Evolutionary conservation across 2,797 vertebrate species (phyloP), one percentile per base, ranked within the genome.

Genomic region (Neosalanx taihuensis): DNA sequence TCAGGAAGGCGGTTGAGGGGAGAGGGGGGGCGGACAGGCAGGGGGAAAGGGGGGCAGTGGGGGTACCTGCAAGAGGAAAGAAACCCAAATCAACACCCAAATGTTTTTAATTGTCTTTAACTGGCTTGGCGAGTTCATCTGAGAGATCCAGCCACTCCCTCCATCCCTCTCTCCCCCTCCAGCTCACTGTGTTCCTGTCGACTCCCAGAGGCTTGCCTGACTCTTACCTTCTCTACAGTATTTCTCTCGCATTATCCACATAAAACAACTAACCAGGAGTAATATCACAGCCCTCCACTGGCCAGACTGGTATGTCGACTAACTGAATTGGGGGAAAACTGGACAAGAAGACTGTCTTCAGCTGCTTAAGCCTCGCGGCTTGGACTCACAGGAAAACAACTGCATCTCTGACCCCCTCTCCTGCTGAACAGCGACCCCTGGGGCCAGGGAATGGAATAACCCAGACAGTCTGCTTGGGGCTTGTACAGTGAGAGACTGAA

Each of bases 401-500:
- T 12, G 12, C 33, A 23, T 35, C 62, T 61, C 46, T 13, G 26
- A 5, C 9, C 31, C 59, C 15, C 69, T 69, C 56, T 76, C 79
- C 72, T 72, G 68, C 29, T 53, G 29, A 18, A 29, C 37, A 51
- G 13, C 6, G 49, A 46, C 49, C 46, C 49, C 23, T 30, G 49
- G 41, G 49, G 17, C 18, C 12, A 80, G 73, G 41, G 41, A 46
- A 46, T 46, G 41, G 41, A 46, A 46, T 46, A 46, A 46, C 41
- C 41, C 41, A 73, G 37, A 71, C 64, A 53, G 69, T 80, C 49
- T 26, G 67, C 60, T 64, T 33, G 58, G 65, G 78, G 76, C 56
- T 75, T 86, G 86, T 87, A 76, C 74, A 75, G 78, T 74, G 79
- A 80, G 64, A 64, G 69, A 73, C 30, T 35, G 35, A 58, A 67